Conservation (phyloP, 64 coral and sea anemone species). For the Pocillopora verrucosa region DNA sequence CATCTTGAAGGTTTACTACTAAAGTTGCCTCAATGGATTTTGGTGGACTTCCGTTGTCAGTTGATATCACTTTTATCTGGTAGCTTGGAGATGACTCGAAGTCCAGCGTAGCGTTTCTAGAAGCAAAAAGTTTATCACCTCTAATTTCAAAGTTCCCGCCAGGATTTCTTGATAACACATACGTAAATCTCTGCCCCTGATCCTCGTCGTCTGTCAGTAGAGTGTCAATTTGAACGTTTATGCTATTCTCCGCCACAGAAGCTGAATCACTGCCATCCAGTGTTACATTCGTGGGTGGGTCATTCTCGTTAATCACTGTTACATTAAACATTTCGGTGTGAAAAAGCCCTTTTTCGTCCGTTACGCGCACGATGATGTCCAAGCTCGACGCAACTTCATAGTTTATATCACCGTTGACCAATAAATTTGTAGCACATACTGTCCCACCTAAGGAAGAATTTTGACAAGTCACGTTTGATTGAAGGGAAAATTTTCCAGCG, state of each 20-base stretch:
- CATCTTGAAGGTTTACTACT: conserved; percentile 56
- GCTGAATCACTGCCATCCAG: conserved; percentile 53
- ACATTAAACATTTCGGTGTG: conserved; percentile 58
- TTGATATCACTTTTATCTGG: conserved; percentile 40
- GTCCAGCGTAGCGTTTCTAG: conserved; percentile 42
- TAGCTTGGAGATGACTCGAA: conserved; percentile 41
- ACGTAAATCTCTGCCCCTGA: conserved; percentile 40
- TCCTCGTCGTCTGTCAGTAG: conserved; percentile 68
- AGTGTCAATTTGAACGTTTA: conserved; percentile 40
- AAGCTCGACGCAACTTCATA: conserved; percentile 56
- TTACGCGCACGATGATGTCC: conserved; percentile 59
- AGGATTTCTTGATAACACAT: conserved; percentile 34
- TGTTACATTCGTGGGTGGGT: conserved; percentile 71
- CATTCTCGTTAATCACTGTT: conserved; percentile 65
- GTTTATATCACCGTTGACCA: conserved; percentile 68
- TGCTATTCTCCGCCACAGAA: conserved; percentile 70
- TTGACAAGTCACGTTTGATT: conserved; percentile 11
- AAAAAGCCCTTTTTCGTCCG: conserved; percentile 69
- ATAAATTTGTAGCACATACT: conserved; percentile 38
- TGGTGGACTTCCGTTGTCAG: conserved; percentile 57
- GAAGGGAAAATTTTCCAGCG: conserved; percentile 48
- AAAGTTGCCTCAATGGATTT: conserved; percentile 8
- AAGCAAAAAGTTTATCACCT: conserved; percentile 39
- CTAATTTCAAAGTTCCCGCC: conserved; percentile 63
- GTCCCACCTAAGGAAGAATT: background rate